Evolutionary conservation across 1,140 invertebrate genomes (phyloP), one percentile per base, ranked within the genome.

Genomic region (Limonius californicus): DNA sequence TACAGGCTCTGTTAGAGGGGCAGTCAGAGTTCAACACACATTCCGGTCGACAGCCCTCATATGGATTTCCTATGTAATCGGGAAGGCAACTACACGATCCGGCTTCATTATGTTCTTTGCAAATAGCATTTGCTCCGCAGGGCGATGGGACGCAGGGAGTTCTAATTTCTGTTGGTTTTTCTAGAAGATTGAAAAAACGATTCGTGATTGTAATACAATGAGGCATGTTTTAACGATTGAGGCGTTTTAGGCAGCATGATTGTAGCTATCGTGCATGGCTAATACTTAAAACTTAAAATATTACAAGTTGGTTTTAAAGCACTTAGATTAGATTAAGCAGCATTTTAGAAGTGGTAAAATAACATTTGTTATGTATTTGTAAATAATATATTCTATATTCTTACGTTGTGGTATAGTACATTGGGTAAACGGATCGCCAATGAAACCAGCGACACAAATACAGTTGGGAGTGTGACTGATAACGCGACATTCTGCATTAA

Each of bases 1-100:
- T 79, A 70, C 91, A 94, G 1, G 90, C 87, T 70, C 82, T 86
- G 54, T 83, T 84, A 23, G 84, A 80, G 57, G 85, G 80, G 67
- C 91, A 93, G 69, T 94, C 91, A 42, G 88, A 85, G 73, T 92
- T 92, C 12, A 85, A 87, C 1, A 91, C 88, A 72, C 90, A 93
- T 81, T 93, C 89, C 1, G 90, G 90, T 65, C 89, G 83, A 71
- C 91, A 93, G 11, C 90, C 89, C 16, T 85, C 85, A 69, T 91
- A 92, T 39, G 91, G 90, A 78, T 93, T 90, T 35, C 91, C 91
- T 65, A 89, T 90, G 70, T 91, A 92, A 71, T 89, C 89, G 0
- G 86, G 80, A 59, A 89, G 72, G 70, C 90, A 93, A 3, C 83
- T 82, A 73, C 90, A 93, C 15, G 89, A 88, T 30, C 90, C 90